phyloP scores from a whole-genome alignment of 2,888 invertebrate genomes.

The Oligia latruncula region DNA sequence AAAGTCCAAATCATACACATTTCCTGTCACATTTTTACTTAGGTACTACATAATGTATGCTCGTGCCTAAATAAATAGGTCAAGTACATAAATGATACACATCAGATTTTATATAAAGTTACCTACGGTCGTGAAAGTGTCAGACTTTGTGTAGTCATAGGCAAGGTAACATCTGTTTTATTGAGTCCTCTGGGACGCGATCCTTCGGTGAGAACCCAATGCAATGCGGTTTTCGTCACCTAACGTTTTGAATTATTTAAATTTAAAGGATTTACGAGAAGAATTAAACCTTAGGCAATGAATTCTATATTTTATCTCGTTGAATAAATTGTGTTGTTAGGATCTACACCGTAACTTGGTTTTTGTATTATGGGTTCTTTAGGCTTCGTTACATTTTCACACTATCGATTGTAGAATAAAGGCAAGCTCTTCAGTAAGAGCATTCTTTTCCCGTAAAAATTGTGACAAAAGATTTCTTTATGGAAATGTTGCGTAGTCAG shows the following conservation, averaged over 20 bases:
- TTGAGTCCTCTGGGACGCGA: slow-evolving; percentile 54
- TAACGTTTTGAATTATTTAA: slow-evolving; percentile 55
- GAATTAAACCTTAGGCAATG: slow-evolving; percentile 49
- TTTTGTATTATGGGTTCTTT: background rate
- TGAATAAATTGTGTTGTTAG: slow-evolving; percentile 36
- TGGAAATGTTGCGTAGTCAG: slow-evolving; percentile 55
- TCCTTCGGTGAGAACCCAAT: slow-evolving; percentile 49
- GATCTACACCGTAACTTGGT: slow-evolving; percentile 12
- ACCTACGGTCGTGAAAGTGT: slow-evolving; percentile 61
- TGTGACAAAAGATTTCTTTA: slow-evolving; percentile 57
- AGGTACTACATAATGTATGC: slow-evolving; percentile 24
- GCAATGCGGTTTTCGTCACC: slow-evolving; percentile 61
- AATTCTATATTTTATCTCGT: slow-evolving; percentile 40
- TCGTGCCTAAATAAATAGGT: slow-evolving; percentile 59
- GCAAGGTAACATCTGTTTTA: slow-evolving; percentile 65
- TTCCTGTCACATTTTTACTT: slow-evolving; percentile 10
- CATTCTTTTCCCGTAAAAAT: slow-evolving; percentile 47
- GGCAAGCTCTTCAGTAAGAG: slow-evolving; percentile 41
- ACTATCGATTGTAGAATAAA: slow-evolving; percentile 51
- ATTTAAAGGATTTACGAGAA: slow-evolving; percentile 51
- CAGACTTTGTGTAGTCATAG: slow-evolving; percentile 61
- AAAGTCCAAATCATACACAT: background rate
- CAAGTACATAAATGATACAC: slow-evolving; percentile 64
- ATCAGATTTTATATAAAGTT: slow-evolving; percentile 64
- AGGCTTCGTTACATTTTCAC: slow-evolving; percentile 23